Evolutionary conservation across 2,888 invertebrate genomes (phyloP).

Genomic region (Lymantria monacha): DNA sequence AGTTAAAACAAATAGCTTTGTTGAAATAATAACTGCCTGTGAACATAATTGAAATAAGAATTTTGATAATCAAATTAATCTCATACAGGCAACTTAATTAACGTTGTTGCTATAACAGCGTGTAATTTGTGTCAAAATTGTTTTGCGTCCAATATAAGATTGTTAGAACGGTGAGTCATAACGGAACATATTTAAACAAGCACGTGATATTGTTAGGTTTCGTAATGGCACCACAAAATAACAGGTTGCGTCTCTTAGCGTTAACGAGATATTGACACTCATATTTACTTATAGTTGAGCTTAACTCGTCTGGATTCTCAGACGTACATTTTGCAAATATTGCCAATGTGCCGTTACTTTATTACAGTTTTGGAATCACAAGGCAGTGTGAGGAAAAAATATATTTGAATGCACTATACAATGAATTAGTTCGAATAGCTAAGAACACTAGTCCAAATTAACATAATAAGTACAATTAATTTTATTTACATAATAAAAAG

Average conservation of each 20-base stretch:
- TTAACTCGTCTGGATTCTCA: not conserved
- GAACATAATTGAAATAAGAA: slow-evolving; percentile 74
- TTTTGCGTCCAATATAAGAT: slow-evolving; percentile 70
- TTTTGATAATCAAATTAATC: slow-evolving; percentile 76
- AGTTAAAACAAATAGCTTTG: slow-evolving; percentile 58
- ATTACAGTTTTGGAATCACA: slow-evolving; percentile 27
- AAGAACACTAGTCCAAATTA: not conserved
- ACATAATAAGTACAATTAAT: not conserved
- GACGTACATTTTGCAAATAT: slow-evolving; percentile 22
- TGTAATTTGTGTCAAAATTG: slow-evolving; percentile 79
- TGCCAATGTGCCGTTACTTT: slow-evolving; percentile 26
- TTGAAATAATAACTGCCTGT: slow-evolving; percentile 62
- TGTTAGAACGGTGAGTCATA: slow-evolving; percentile 61
- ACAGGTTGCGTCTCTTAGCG: slow-evolving; percentile 62
- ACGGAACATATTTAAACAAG: slow-evolving; percentile 43
- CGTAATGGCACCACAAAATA: slow-evolving; percentile 68
- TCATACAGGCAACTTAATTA: slow-evolving; percentile 71
- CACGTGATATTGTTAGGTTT: slow-evolving; percentile 76
- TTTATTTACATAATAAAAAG: too few species aligned
- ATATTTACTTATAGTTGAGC: slow-evolving; percentile 40
- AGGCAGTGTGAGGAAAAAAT: slow-evolving; percentile 16
- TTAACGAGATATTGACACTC: slow-evolving; percentile 64
- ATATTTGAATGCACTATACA: slow-evolving; percentile 9
- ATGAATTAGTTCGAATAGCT: not conserved
- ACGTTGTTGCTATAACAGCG: slow-evolving; percentile 64